These are phyloP conservation scores for Galerucella nymphaeae DNA, from an alignment of 2,888 invertebrate species.

Conservation along the genomic window DNA sequence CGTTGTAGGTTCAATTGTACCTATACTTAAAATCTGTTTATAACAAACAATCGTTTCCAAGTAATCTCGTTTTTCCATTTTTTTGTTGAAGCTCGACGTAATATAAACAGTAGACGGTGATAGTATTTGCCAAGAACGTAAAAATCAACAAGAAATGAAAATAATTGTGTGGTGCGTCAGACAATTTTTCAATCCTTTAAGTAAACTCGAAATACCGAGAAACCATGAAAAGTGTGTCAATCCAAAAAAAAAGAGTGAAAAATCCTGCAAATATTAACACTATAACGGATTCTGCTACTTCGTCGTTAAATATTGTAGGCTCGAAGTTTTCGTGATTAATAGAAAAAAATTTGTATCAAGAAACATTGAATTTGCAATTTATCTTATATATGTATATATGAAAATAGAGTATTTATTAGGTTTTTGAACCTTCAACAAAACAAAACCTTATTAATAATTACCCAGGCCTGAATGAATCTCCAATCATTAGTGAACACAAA, in stretches of 20 bases:
- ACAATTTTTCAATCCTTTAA: neutral
- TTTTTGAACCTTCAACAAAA: neutral
- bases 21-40: no score
- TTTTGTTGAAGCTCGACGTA: neutral
- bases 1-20: no score
- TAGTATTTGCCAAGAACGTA: conserved; percentile 2
- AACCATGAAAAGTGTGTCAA: neutral
- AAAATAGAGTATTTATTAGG: neutral
- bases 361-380: no score
- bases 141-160: conserved; percentile 4
- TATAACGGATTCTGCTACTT: neutral
- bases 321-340: no score
- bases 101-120: conserved; percentile 1
- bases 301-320: no score
- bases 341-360: no score
- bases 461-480: neutral
- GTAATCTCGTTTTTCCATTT: neutral
- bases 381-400: neutral
- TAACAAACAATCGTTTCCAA: no score
- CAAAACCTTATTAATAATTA: conserved; percentile 1
- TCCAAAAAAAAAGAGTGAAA: neutral
- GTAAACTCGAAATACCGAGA: neutral
- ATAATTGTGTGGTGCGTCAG: neutral
- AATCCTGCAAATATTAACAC: neutral
- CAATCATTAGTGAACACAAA: neutral